These are phyloP conservation scores for Salminus brasiliensis DNA, from an alignment of 2,113 vertebrate genomes.

Conservation along the genomic window DNA sequence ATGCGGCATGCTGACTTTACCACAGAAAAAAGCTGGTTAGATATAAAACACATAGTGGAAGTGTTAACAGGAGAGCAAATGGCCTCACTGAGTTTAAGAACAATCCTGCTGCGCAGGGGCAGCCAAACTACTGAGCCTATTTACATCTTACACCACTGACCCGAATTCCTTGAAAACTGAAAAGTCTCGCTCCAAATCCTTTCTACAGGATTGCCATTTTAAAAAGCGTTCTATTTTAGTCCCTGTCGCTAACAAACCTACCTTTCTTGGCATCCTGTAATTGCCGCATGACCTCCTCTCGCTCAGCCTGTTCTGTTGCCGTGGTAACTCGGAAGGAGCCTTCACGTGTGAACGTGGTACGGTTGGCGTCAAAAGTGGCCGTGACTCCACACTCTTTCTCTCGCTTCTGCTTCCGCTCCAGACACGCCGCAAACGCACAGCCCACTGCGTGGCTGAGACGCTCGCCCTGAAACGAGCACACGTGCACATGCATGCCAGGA, in stretches of 20 bases:
- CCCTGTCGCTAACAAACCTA: slow-evolving; percentile 53
- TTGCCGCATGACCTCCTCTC: slow-evolving; percentile 96
- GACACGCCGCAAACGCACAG: slow-evolving; percentile 95
- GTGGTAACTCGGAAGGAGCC: slow-evolving; percentile 97
- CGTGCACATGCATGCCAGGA: neutral
- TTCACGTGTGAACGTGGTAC: slow-evolving; percentile 97
- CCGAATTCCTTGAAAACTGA: neutral
- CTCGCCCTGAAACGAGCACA: slow-evolving; percentile 82
- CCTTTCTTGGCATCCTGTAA: slow-evolving; percentile 93
- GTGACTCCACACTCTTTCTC: slow-evolving; percentile 99
- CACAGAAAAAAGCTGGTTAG: neutral
- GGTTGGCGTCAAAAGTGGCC: slow-evolving; percentile 96
- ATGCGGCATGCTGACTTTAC: neutral
- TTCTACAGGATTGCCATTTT: neutral
- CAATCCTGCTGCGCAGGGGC: neutral
- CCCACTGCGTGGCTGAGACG: slow-evolving; percentile 97
- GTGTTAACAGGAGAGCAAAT: neutral
- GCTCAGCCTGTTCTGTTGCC: slow-evolving; percentile 94
- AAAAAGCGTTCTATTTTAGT: neutral
- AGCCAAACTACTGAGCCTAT: neutral
- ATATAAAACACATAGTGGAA: neutral
- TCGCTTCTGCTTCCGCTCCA: slow-evolving; percentile 97
- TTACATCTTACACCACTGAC: neutral
- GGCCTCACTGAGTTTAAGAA: neutral
- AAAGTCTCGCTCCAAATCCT: neutral